phyloP scores from a whole-genome alignment of 2,888 invertebrate species.

The Cinara cedri region DNA sequence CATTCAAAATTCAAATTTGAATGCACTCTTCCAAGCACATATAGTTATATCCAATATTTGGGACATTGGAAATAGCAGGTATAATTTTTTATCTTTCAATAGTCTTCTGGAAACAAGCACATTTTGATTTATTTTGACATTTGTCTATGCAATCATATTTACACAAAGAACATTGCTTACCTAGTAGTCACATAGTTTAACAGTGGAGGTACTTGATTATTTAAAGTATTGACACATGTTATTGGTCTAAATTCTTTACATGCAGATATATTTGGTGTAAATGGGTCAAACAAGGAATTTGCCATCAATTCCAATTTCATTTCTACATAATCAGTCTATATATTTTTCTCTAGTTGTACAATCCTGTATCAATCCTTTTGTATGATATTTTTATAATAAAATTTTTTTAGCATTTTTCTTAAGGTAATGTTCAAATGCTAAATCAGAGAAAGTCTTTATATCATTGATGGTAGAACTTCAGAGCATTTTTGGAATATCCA shows the following conservation, averaged over 20 bases:
- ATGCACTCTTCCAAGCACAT: conserved; percentile 83
- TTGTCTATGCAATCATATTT: conserved; percentile 94
- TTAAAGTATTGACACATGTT: conserved; percentile 88
- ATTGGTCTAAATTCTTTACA: conserved; percentile 89
- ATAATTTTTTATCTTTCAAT: conserved; percentile 68
- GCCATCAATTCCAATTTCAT: no score
- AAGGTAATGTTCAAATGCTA: conserved; percentile 75
- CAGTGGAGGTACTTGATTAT: conserved; percentile 81
- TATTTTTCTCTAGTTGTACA: no score
- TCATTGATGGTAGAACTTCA: no score
- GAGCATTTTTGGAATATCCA: no score
- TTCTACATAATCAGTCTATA: no score
- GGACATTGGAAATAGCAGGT: conserved; percentile 63
- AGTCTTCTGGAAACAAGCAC: conserved; percentile 89
- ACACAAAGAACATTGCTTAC: conserved; percentile 82
- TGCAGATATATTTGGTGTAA: conserved; percentile 73
- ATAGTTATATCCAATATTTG: conserved; percentile 78
- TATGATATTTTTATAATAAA: no score
- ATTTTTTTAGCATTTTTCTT: conserved; percentile 78
- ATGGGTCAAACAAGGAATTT: no score
- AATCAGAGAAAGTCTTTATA: no score
- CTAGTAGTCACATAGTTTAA: conserved; percentile 85
- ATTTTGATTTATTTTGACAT: conserved; percentile 86
- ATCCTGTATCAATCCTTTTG: no score
- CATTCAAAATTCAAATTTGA: conserved; percentile 94